Evolutionary conservation across 2,888 invertebrate species (phyloP).

Genomic region (Platycheirus albimanus): DNA sequence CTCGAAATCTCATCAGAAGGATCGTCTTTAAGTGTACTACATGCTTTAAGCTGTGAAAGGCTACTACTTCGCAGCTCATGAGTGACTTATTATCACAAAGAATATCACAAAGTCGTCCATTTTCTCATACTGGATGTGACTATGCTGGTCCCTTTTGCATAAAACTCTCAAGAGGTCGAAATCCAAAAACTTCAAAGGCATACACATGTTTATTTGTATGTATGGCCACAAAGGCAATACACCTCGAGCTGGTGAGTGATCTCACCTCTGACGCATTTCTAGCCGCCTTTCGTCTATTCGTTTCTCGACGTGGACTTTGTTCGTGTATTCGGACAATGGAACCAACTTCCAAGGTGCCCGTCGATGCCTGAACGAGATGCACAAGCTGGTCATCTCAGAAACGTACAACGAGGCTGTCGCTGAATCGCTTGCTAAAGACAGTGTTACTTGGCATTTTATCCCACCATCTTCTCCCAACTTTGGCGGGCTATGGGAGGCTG

Average conservation of each 20-base stretch:
- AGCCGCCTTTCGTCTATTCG: constrained; percentile 6
- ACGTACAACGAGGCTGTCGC: not conserved
- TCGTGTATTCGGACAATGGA: too few relatives aligned
- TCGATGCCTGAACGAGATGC: too few relatives aligned
- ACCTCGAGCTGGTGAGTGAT: constrained; percentile 13
- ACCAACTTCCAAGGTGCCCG: too few relatives aligned
- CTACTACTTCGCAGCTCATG: too few relatives aligned
- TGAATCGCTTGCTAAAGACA: not conserved
- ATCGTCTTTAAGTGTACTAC: too few relatives aligned
- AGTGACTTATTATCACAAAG: constrained; percentile 13
- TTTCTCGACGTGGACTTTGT: not conserved
- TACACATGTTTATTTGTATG: constrained; percentile 12
- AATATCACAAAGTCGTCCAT: constrained; percentile 2
- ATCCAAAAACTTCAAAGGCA: constrained; percentile 20
- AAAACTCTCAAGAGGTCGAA: constrained; percentile 24
- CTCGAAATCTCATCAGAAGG: constrained; percentile 23
- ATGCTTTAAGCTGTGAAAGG: too few relatives aligned
- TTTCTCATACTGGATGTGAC: not conserved
- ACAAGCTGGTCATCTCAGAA: not conserved
- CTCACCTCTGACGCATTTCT: constrained; percentile 3
- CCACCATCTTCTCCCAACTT: not conserved
- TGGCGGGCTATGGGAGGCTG: too few relatives aligned
- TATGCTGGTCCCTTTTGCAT: constrained; percentile 41
- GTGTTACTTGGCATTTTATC: not conserved
- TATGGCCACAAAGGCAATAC: constrained; percentile 3